Conservation (phyloP, 1,140 invertebrate genomes). For the Nasonia longicornis region DNA sequence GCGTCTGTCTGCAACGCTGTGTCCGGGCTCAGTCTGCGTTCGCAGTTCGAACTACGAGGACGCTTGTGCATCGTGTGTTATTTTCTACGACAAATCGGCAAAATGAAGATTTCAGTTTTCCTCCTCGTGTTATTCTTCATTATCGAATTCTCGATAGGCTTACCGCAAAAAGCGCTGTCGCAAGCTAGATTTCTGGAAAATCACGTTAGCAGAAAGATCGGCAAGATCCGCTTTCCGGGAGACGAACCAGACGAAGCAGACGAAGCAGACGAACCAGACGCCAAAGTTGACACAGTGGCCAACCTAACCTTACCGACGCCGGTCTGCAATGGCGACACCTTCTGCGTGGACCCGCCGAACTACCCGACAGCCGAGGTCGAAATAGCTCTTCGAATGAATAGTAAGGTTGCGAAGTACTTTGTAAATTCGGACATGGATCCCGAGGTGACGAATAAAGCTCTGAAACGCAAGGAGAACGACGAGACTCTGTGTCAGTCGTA, state of each 20-base stretch:
- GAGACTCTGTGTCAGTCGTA: slow-evolving; percentile 43
- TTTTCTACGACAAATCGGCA: no score
- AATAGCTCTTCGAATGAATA: slow-evolving; percentile 12
- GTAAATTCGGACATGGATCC: slow-evolving; percentile 34
- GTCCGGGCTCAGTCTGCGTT: no score
- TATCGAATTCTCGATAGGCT: no score
- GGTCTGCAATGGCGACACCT: slow-evolving; percentile 33
- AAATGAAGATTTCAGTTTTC: no score
- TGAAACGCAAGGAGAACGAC: slow-evolving; percentile 29
- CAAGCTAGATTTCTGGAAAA: no score
- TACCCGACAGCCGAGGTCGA: slow-evolving; percentile 51
- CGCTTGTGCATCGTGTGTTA: no score
- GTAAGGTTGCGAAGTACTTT: slow-evolving; percentile 29
- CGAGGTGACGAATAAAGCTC: slow-evolving; percentile 42
- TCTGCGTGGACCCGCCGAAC: slow-evolving; percentile 48
- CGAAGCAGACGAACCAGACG: not conserved
- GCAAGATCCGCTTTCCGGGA: not conserved
- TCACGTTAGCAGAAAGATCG: not conserved
- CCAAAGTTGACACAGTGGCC: not conserved
- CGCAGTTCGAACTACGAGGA: no score
- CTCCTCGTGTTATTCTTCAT: no score
- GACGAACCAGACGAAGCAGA: not conserved
- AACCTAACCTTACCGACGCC: slow-evolving; percentile 48
- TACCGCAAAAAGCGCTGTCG: not conserved
- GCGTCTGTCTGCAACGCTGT: no score